phyloP scores from a whole-genome alignment of 2,113 vertebrate genomes.

The Stictonetta naevosa region DNA sequence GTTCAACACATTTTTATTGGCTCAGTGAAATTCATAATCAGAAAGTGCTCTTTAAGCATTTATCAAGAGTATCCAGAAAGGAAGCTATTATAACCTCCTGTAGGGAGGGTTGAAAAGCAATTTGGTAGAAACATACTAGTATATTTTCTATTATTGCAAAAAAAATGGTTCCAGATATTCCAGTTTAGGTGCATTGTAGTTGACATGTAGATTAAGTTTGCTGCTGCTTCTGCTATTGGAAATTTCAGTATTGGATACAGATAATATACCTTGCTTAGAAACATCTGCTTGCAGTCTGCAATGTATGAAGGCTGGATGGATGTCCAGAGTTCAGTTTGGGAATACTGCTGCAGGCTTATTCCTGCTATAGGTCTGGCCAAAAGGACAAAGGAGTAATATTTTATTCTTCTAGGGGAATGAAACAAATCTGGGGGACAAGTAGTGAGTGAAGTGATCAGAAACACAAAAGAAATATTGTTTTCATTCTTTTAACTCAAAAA shows the following conservation, averaged over 20 bases:
- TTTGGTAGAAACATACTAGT: not conserved
- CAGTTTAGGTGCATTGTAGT: not conserved
- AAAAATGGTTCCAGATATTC: not conserved
- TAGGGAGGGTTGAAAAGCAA: not conserved
- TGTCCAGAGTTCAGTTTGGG: not conserved
- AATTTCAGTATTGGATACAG: not conserved
- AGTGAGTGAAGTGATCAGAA: not conserved
- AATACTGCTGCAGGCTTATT: constrained; percentile 42
- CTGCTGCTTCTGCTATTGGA: not conserved
- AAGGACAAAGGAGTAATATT: constrained; percentile 11
- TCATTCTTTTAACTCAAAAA: not conserved
- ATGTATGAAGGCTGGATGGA: constrained; percentile 22
- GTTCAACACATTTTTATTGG: not conserved
- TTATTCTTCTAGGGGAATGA: constrained; percentile 9
- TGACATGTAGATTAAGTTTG: not conserved
- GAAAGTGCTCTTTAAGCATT: not conserved
- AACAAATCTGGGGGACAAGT: not conserved
- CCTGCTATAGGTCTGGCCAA: constrained; percentile 10
- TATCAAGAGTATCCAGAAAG: not conserved
- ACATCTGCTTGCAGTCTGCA: not conserved
- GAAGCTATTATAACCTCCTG: not conserved
- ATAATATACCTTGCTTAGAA: not conserved
- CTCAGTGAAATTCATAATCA: not conserved
- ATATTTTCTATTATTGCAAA: not conserved
- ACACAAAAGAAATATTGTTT: not conserved